Conservation (phyloP, 2,113 vertebrate genomes). For the Ivindomyrus marchei region DNA sequence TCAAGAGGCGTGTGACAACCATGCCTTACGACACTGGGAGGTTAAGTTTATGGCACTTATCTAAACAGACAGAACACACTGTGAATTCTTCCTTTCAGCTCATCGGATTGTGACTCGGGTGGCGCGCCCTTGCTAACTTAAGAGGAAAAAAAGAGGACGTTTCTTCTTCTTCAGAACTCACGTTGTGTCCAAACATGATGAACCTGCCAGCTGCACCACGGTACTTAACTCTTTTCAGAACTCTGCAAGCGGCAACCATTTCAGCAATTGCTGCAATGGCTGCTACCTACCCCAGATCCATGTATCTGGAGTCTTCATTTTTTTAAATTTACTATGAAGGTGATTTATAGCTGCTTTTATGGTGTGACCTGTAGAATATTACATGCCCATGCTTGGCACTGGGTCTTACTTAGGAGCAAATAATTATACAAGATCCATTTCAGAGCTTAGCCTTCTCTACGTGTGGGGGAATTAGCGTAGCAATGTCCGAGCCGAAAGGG, state of each 20-base stretch:
- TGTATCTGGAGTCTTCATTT: background rate
- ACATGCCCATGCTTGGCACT: constrained; percentile 12
- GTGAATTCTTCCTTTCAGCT: background rate
- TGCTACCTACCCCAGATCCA: background rate
- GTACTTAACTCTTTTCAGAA: background rate
- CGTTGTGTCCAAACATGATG: background rate
- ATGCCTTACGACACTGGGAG: background rate
- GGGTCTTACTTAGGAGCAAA: background rate
- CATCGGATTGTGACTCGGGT: background rate
- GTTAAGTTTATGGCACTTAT: background rate
- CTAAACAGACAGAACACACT: background rate
- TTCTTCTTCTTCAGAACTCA: background rate
- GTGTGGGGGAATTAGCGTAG: background rate
- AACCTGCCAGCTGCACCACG: background rate
- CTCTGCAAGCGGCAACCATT: background rate
- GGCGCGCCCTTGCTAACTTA: background rate
- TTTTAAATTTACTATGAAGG: background rate
- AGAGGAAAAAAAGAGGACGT: background rate
- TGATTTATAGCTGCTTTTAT: background rate
- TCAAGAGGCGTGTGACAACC: constrained; percentile 15
- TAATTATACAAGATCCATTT: constrained; percentile 16
- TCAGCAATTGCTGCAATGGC: background rate
- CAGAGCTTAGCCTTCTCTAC: background rate
- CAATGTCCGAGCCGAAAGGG: background rate
- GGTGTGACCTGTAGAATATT: background rate